Conservation (phyloP, 2,113 vertebrate genomes). For the Gobio gobio region DNA sequence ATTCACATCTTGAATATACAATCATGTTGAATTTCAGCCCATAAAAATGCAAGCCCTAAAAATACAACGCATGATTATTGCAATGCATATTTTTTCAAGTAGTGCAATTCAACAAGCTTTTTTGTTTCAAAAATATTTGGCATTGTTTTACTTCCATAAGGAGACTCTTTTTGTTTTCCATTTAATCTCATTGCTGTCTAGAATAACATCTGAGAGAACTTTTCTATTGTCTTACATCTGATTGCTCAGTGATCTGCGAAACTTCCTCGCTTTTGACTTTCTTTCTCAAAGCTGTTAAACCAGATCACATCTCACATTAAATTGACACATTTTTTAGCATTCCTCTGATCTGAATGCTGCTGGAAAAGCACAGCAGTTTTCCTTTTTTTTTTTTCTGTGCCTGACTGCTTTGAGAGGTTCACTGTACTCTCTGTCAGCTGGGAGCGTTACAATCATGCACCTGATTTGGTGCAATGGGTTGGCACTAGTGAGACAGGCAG, state of each 20-base stretch:
- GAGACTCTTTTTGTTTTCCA: neutral
- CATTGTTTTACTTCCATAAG: too few species aligned
- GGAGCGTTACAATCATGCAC: constrained; percentile 31
- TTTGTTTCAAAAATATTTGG: too few species aligned
- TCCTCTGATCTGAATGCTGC: constrained; percentile 33
- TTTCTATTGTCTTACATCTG: neutral
- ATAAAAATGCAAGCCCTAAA: too few species aligned
- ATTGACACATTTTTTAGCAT: constrained; percentile 16
- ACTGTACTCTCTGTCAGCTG: constrained; percentile 31
- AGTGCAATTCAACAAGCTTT: too few species aligned
- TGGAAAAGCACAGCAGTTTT: constrained; percentile 3
- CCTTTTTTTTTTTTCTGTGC: neutral
- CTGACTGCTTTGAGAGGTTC: constrained; percentile 39
- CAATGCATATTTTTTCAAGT: too few species aligned
- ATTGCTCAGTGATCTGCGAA: neutral
- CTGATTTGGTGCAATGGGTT: constrained; percentile 41
- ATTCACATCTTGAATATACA: too few species aligned
- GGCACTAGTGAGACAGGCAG: constrained; percentile 36
- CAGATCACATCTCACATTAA: constrained; percentile 30
- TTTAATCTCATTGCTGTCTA: neutral
- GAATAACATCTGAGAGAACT: neutral
- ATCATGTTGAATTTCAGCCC: too few species aligned
- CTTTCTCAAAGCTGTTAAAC: neutral
- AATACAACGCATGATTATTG: too few species aligned
- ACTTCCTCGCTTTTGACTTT: constrained; percentile 16